Evolutionary conservation across 2,888 invertebrate genomes (phyloP), one percentile per base, ranked within the genome.

Genomic region (Drosophila prostipennis): DNA sequence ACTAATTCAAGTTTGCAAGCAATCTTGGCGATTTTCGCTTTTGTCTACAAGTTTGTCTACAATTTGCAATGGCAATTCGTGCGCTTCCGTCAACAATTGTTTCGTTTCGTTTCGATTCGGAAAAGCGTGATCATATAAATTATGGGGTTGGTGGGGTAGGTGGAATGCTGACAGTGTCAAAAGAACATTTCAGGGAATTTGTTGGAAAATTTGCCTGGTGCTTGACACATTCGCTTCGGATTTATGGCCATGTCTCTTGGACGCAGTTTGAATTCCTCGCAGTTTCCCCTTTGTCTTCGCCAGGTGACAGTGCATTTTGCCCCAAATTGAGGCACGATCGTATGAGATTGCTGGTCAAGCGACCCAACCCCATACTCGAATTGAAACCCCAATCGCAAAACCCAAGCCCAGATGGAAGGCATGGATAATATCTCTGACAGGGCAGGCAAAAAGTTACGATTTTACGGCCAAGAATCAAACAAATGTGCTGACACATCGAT

Each of bases 121-220:
- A 39, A 76, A 81, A 80, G 77, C 80, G 81, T 84, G 84, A 81
- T 78, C 81, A 80, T 67, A 84, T 81, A 81, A 81, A 80, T 87
- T 80, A 87, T 83, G 51, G 56, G 57, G 51, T 40, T 54, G 29
- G 29, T 7, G 57, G 59, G 48, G 26, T 23, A 23, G 23, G 23
- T 23, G 23, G 49, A 59, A 56, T 53, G 64, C 73, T 79, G 77
- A 52, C 80, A 78, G 79, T 79, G 86, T 80, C 86, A 79, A 78
- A 78, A 78, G 86, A 86, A 80, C 86, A 76, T 78, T 82, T 69
- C 76, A 78, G 75, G 75, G 60, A 60, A 68, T 71, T 57, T 75
- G 67, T 65, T 76, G 42, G 74, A 80, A 80, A 84, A 80, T 76
- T 84, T 65, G 76, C 76, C 78, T 73, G 52, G 42, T 68, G 64